phyloP scores from a whole-genome alignment of 2,888 invertebrate species.

The Synergus gifuensis region DNA sequence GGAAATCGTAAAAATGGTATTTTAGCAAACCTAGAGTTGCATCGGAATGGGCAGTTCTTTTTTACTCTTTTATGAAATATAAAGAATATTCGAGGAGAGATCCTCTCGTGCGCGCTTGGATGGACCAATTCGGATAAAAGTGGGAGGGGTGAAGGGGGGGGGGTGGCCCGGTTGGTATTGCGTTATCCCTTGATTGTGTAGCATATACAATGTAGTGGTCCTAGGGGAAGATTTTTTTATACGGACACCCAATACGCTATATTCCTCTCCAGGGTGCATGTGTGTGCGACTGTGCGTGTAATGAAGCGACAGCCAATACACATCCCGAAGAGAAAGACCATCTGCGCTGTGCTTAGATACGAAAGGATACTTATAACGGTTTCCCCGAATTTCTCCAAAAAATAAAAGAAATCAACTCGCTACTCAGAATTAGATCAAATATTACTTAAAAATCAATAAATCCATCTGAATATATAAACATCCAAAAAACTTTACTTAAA shows the following conservation, averaged over 20 bases:
- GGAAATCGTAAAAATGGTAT: background rate
- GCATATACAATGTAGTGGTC: conserved; percentile 58
- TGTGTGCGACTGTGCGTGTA: conserved; percentile 46
- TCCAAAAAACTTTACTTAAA: too few species aligned
- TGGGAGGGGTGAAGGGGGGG: conserved; percentile 18
- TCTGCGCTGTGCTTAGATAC: conserved; percentile 38
- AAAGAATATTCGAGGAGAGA: conserved; percentile 24
- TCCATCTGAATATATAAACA: too few species aligned
- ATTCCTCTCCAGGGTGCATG: conserved; percentile 2
- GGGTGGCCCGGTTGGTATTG: background rate
- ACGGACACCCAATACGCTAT: conserved; percentile 59
- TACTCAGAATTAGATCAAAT: background rate
- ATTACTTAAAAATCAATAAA: background rate
- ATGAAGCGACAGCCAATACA: conserved; percentile 51
- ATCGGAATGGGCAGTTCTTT: conserved; percentile 38
- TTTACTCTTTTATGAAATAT: conserved; percentile 28
- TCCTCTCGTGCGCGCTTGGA: conserved; percentile 35
- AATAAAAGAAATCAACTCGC: conserved; percentile 50
- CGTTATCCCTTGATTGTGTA: conserved; percentile 64
- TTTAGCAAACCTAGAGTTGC: conserved; percentile 8
- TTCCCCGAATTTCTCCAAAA: conserved; percentile 39
- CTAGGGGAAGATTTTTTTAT: conserved; percentile 72
- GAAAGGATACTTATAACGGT: conserved; percentile 43
- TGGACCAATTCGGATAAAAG: conserved; percentile 40
- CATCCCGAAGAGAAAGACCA: conserved; percentile 35